Base-by-base conservation (phyloP, 2,888 invertebrate species). In the Cephus rjabovi region DNA sequence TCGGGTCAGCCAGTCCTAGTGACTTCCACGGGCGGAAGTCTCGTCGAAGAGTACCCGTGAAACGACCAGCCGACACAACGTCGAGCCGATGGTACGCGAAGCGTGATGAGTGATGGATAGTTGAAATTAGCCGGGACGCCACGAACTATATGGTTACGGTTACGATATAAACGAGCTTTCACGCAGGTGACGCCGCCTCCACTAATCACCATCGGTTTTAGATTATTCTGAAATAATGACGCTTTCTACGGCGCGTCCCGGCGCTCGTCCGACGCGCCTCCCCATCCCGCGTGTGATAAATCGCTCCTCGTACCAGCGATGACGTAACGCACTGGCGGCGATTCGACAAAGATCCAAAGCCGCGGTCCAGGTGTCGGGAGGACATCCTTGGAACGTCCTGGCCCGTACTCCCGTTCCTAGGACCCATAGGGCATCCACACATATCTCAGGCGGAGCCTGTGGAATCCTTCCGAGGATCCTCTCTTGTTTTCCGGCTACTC, bases 141-240 rank as follows among this genome's bases (percentile, higher is more conserved):
- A 85, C 83, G 87, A 87, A 89, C 86, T 86, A 86, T 86, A 86
- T 81, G 71, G 40, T 74, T 12, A 81, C 83, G 84, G 86, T 82
- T 84, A 84, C 86, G 81, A 73, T 73, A 40, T 69, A 68, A 68
- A 71, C 34, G 76, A 79, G 76, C 79, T 34, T 73, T 34, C 74
- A 56, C 75, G 37, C 91, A 90, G 90, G 89, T 91, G 91, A 90
- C 90, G 89, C 88, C 83, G 84, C 83, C 86, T 87, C 87, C 89
- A 90, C 91, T 91, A 91, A 91, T 91, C 90, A 91, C 90, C 91
- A 91, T 91, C 88, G 91, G 91, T 91, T 91, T 91, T 90, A 91
- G 91, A 91, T 91, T 91, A 91, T 91, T 90, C 89, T 90, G 85
- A 91, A 91, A 91, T 91, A 90, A 91, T 90, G 90, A 91, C 86